Percentiles rank a stretch among this genome's conserved stretches.
Evolutionary conservation across 2,113 vertebrate genomes (phyloP).

Genomic region (Cranoglanis bouderius): DNA sequence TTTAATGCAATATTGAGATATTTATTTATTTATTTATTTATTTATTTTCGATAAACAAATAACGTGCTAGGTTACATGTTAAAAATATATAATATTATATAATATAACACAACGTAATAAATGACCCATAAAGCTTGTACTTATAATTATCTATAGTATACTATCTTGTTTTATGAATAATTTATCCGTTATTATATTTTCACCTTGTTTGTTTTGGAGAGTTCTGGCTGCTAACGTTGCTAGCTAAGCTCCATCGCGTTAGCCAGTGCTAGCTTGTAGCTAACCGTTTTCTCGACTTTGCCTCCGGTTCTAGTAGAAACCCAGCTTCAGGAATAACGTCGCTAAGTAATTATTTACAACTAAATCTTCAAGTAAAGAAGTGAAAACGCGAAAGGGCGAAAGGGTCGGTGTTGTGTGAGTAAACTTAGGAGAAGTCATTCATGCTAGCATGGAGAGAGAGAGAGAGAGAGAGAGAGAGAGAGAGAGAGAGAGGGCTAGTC

Average conservation of each 20-base stretch:
- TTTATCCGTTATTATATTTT: neutral
- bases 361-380: neutral
- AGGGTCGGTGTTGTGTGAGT: neutral
- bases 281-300: neutral
- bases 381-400: neutral
- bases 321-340: neutral
- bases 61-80: no score
- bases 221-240: neutral
- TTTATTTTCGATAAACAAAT: neutral
- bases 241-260: neutral
- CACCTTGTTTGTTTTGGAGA: neutral
- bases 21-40: no score
- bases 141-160: neutral
- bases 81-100: no score
- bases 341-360: no score
- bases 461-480: neutral
- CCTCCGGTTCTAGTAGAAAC: no score
- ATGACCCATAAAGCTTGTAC: neutral
- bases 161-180: neutral
- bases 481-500: neutral
- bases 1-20: neutral
- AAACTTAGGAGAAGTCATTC: neutral
- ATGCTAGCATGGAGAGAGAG: neutral
- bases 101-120: no score
- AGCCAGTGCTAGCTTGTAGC: neutral